phyloP scores from a whole-genome alignment of 2,797 vertebrate genomes.

The Acridotheres tristis region DNA sequence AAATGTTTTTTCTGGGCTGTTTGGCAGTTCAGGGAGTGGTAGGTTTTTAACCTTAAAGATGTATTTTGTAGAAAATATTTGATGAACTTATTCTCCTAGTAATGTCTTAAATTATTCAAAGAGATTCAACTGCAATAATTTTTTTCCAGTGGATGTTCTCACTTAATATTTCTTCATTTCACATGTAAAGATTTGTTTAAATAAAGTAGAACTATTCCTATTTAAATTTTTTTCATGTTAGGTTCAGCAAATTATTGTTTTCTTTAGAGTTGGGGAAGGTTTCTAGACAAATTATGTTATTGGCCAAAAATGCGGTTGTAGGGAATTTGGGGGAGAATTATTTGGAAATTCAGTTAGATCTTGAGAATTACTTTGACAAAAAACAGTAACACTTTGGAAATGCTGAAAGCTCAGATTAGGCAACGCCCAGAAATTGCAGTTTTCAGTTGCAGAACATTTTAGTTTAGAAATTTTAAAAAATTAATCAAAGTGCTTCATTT shows the following conservation, averaged over 20 bases:
- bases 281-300: not conserved
- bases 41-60: not conserved
- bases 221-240: not conserved
- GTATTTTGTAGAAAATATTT: not conserved
- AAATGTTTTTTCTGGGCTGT: not conserved
- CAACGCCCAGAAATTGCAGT: not conserved
- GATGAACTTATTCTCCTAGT: not conserved
- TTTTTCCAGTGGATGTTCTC: not conserved
- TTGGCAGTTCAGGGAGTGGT: not conserved
- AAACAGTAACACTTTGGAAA: not conserved
- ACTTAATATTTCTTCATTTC: slow-evolving; percentile 1
- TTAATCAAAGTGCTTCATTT: not conserved
- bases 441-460: not conserved
- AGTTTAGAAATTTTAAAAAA: not conserved
- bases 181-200: not conserved
- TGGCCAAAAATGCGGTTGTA: not conserved
- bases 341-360: not conserved
- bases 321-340: not conserved
- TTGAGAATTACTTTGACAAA: not conserved
- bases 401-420: not conserved
- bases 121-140: not conserved
- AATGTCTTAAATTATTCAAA: not conserved
- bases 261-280: not conserved
- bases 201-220: not conserved
- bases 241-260: not conserved